phyloP scores from a whole-genome alignment of 1,140 invertebrate species.

The Ceratoteleas bidentatus region DNA sequence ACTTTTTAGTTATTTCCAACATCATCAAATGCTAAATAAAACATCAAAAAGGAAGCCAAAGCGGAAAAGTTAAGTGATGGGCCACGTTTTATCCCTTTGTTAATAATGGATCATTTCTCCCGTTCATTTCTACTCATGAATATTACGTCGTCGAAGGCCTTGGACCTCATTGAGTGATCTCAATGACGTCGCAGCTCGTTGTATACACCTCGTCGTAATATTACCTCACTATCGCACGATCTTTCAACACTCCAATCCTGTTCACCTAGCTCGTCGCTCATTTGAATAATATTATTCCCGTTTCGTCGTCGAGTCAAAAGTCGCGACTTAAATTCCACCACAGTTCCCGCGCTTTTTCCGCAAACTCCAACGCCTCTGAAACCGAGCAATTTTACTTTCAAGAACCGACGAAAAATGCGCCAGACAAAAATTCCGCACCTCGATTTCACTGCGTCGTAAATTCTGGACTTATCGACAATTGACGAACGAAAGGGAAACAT shows the following conservation, averaged over 20 bases:
- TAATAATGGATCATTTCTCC: slow-evolving; percentile 59
- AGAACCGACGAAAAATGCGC: no score
- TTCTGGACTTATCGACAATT: no score
- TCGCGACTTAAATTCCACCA: neutral
- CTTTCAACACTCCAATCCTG: slow-evolving; percentile 51
- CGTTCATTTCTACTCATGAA: slow-evolving; percentile 58
- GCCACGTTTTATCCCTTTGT: slow-evolving; percentile 29
- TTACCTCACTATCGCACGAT: slow-evolving; percentile 57
- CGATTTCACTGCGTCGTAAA: no score
- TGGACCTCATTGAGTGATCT: slow-evolving; percentile 61
- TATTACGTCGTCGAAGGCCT: slow-evolving; percentile 53
- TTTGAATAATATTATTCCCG: slow-evolving; percentile 37
- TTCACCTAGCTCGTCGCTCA: slow-evolving; percentile 37
- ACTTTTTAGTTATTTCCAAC: no score
- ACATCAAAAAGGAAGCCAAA: slow-evolving; percentile 1
- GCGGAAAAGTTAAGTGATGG: neutral
- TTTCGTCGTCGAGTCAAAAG: slow-evolving; percentile 5
- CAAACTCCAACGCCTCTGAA: no score
- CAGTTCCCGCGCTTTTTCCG: neutral
- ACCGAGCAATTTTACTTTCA: no score
- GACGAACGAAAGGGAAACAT: no score
- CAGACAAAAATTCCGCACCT: no score
- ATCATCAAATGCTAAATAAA: no score
- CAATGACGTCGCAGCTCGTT: slow-evolving; percentile 51
- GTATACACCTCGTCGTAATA: slow-evolving; percentile 44